Evolutionary conservation across 2,797 vertebrate genomes (phyloP), one percentile per base, ranked within the genome.

Genomic region (Melanotaenia pygmaea): DNA sequence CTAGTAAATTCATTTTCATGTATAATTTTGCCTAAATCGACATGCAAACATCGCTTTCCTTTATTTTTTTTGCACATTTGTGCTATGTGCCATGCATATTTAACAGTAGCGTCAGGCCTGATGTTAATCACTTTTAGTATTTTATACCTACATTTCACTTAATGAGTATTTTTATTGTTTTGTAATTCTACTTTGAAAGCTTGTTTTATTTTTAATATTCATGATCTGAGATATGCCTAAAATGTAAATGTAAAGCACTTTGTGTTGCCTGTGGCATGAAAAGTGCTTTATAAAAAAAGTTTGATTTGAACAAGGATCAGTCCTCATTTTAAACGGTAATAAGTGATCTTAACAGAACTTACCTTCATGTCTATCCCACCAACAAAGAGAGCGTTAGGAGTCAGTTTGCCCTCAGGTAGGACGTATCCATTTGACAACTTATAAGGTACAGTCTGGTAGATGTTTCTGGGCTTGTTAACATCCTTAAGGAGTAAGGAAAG

Each of bases 301-400:
- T 28, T 28, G 28, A 28, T 28, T 28, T 28, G 28, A 28, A 28
- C 47, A 26, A 67, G 8, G 10, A 20, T 35, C 3, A 28, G 8
- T 18, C 5, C 5, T 50, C 2, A 34, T 32, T 76, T 78, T 3
- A 14, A 50, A 2, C 1, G 20, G 22, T 3, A 26, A 20, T 5
- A 1, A 18, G 4, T 43, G 4, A 11, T 60, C 6, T 1, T 26
- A 9, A n/a, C 4, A 8, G 2, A 22, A 7, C 82, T 86, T 94
- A 99, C 98, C 96, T 95, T 95, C 87, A 96, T 89, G 89, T 98
- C 96, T 79, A 99, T 98, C 81, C 98, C 97, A 77, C 97, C 97
- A 66, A 99, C 97, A 78, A 99, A 99, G 53, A 99, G 86, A 0
- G 97, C 95, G 69, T 99, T 98, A 20, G 98, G 97, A 64, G 96